Base-by-base conservation (phyloP, 2,888 invertebrate genomes). In the Noctua janthina region DNA sequence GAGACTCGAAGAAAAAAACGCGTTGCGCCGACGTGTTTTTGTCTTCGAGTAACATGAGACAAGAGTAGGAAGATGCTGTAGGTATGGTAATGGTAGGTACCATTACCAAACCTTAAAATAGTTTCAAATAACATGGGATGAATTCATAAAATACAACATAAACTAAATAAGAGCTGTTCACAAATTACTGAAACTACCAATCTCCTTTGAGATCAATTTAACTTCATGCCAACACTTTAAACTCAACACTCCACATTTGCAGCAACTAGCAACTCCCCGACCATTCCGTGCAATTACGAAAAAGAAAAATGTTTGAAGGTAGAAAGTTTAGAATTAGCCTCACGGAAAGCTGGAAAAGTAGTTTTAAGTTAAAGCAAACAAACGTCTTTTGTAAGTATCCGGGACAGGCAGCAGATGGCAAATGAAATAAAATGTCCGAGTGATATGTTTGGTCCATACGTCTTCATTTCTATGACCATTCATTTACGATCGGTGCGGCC, bases 381-480 rank as follows among this genome's bases (percentile, higher is more conserved):
- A 93, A 94, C 90, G 90, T 90, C 88, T 93, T 90, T 85, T 86
- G 91, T 91, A 91, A 92, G 86, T 85, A 78, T 81, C 74, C 75
- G 84, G 78, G 92, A 84, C 84, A 73, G 84, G 91, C 89, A 90
- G 90, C 91, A 91, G 91, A 88, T 91, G 88, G 91, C 90, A 91
- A 94, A 92, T 92, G 92, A 93, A 94, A 94, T 94, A 94, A 95
- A 94, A 93, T 91, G 93, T 92, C 93, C 87, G 88, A 92, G 92
- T 94, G 95, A 95, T 94, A 93, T 94, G 94, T 95, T 94, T 92
- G 93, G 87, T 91, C 94, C 93, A 94, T 95, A 93, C 89, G 92
- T 95, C 95, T 95, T 95, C 93, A 94, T 95, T 95, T 93, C 94
- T 94, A 93, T 94, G 94, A 93, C 94, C 95, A 95, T 95, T 94